These are phyloP conservation scores for Leptocoma aspasia DNA, from an alignment of 2,113 vertebrate genomes.

Conservation along the genomic window DNA sequence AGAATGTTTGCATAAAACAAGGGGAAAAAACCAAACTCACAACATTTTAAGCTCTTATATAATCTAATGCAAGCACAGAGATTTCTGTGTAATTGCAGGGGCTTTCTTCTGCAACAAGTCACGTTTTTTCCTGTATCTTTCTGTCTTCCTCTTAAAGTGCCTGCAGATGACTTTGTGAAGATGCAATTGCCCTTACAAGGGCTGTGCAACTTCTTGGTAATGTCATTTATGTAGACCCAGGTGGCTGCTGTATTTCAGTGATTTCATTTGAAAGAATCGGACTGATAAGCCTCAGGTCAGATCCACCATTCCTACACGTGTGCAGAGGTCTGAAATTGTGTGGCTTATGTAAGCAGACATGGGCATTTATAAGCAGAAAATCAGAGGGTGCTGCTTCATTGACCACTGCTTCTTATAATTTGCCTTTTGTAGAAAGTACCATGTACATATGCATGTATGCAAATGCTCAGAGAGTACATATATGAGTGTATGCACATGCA, in stretches of 20 bases:
- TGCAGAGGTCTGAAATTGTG: neutral
- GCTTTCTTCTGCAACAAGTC: neutral
- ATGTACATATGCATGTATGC: neutral
- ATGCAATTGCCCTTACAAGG: neutral
- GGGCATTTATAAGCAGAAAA: neutral
- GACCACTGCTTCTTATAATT: neutral
- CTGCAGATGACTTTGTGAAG: neutral
- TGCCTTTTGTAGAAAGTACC: neutral
- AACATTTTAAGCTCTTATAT: slow-evolving; percentile 16
- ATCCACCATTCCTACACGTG: neutral
- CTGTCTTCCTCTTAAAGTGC: neutral
- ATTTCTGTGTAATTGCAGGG: neutral
- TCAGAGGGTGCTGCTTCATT: neutral
- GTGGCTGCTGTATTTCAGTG: neutral
- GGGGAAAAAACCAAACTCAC: neutral
- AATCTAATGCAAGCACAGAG: slow-evolving; percentile 3
- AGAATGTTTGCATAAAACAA: neutral
- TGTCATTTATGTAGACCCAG: neutral
- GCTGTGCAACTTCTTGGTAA: neutral
- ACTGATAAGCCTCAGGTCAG: neutral
- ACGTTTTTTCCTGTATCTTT: slow-evolving; percentile 10
- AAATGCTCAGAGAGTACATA: neutral
- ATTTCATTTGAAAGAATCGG: neutral
- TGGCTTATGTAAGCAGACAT: neutral
- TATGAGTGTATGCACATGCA: neutral